A percentile compares a stretch with the other conserved stretches of the same genome.
phyloP scores from a whole-genome alignment of 92 coral and sea anemone species.

The Heliopora coerulea region DNA sequence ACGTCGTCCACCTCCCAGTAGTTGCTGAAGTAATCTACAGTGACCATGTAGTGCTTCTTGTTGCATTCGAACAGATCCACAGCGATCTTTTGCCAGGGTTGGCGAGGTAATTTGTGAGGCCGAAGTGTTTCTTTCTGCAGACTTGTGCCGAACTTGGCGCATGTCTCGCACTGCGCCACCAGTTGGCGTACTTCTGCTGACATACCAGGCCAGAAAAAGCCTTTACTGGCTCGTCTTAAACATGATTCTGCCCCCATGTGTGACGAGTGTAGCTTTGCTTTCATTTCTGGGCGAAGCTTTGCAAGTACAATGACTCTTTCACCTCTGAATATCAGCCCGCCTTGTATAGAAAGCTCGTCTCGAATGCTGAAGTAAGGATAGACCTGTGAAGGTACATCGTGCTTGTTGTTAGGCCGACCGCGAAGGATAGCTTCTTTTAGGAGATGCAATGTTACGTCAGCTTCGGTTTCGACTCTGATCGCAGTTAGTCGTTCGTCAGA shows the following conservation, averaged over 20 bases:
- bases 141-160: constrained; percentile 29
- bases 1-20: constrained; percentile 41
- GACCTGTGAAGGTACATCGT: constrained; percentile 6
- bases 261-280: constrained; percentile 2
- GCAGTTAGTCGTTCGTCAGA: constrained; percentile 20
- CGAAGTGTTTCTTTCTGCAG: constrained; percentile 29
- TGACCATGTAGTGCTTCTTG: constrained; percentile 17
- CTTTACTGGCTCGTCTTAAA: constrained; percentile 34
- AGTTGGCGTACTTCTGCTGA: constrained; percentile 18
- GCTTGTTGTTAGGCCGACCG: constrained; percentile 39
- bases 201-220: constrained; percentile 40
- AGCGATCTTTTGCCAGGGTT: constrained; percentile 37
- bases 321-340: constrained; percentile 41
- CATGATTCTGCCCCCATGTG: constrained; percentile 43
- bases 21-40: constrained; percentile 28
- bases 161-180: constrained; percentile 34
- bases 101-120: constrained; percentile 30
- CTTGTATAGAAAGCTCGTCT: constrained; percentile 34
- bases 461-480: neutral
- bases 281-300: constrained; percentile 27
- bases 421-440: constrained; percentile 37
- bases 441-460: constrained; percentile 20
- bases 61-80: constrained; percentile 28
- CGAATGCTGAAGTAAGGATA: constrained; percentile 33
- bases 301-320: constrained; percentile 32